Percentiles rank a stretch among this genome's conserved stretches.
Conservation (phyloP, 2,888 invertebrate genomes). For the Anthrax anthrax region DNA sequence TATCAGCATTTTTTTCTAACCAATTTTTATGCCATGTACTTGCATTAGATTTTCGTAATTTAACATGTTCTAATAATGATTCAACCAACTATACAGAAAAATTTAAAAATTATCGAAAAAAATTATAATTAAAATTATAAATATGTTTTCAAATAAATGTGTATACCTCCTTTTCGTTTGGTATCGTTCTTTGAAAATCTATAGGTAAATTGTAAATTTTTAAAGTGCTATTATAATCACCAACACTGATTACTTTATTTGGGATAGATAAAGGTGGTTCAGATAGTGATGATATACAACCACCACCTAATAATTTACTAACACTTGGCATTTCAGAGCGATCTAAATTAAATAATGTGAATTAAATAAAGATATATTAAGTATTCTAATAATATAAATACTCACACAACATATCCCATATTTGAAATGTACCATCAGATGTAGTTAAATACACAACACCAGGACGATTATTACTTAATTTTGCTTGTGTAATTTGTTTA, state of each 20-base stretch:
- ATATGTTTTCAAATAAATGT: too few relatives aligned
- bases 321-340: conserved; percentile 43
- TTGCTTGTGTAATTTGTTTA: conserved; percentile 44
- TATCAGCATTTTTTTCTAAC: conserved; percentile 32
- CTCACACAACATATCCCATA: conserved; percentile 57
- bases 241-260: conserved; percentile 49
- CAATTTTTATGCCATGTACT: conserved; percentile 47
- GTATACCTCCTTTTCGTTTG: conserved; percentile 30
- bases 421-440: conserved; percentile 60
- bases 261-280: conserved; percentile 42
- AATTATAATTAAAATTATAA: too few relatives aligned
- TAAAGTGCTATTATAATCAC: conserved; percentile 53
- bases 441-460: conserved; percentile 55
- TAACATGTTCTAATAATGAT: conserved; percentile 2
- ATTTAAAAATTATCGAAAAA: too few relatives aligned
- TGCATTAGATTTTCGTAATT: conserved; percentile 24
- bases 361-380: neutral
- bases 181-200: conserved; percentile 37
- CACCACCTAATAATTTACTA: conserved; percentile 53
- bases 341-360: conserved; percentile 19
- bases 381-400: neutral
- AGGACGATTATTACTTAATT: conserved; percentile 65
- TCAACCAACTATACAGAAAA: too few relatives aligned
- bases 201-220: conserved; percentile 46
- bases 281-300: conserved; percentile 48